Base-by-base conservation (phyloP, 2,113 vertebrate genomes). In the cat (Felis catus) region DNA sequence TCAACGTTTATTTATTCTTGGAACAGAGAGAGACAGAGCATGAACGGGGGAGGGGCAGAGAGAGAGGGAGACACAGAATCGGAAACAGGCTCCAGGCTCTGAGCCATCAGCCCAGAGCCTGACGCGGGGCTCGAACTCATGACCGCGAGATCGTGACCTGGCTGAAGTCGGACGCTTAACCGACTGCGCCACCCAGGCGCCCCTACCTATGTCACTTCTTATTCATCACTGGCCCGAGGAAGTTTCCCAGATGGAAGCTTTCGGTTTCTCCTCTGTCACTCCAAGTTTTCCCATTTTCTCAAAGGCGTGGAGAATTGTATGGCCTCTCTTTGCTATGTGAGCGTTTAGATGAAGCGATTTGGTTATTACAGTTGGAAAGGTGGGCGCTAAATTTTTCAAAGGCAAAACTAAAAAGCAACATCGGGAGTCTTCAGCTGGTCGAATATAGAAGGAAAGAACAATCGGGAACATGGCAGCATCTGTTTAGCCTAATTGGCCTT, bases 351-450 rank as follows among this genome's bases (percentile, higher is more conserved):
- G n/a, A 97, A 94, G 86, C 4, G 13, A 83, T 33, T 41, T 65
- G 51, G 70, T 80, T 25, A 63, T 91, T 94, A 45, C 21, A 83
- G 48, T 16, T 61, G 39, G 58, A 84, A 93, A 65, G n/a, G n/a
- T 70, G 21, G 13, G 23, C n/a, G 12, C 19, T 41, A 78, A 71
- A 93, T 16, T 68, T 89, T 83, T 93, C 27, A 29, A 70, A 25
- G 51, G 2, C 88, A 81, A 97, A 92, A 36, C 33, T 25, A 96
- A 89, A 89, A 87, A 90, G 63, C 31, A 73, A 51, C 90, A 55
- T 4, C 25, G 87, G 53, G 88, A 71, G 23, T 70, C 48, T 89
- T 65, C 36, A 53, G 66, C 18, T 76, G n/a, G 36, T 91, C 31
- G 5, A 74, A 19, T 16, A 41, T 0, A 66, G 78, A 81, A 94